Base-by-base conservation (phyloP, 2,797 vertebrate genomes). In the Ceryle rudis region DNA sequence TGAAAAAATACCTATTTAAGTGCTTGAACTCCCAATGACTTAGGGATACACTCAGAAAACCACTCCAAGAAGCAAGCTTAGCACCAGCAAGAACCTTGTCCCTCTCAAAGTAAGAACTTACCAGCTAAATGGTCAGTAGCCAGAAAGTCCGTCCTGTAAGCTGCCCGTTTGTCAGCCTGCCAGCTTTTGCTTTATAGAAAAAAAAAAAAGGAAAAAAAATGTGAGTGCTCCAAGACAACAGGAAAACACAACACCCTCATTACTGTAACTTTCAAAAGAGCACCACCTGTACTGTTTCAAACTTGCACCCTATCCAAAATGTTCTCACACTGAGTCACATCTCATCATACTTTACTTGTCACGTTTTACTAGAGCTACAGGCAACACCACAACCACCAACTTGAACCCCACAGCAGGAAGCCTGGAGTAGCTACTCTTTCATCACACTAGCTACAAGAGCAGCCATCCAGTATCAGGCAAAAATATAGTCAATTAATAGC, bases 91-190 rank as follows among this genome's bases (percentile, higher is more conserved):
- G 26, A 80, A 71, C 61, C 89, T 52, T 28, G 49, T 35, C 35
- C 62, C 46, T 41, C 13, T 31, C 55, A 71, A 57, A 74, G 26
- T 15, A 81, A 83, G 95, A 95, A 98, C 99, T 99, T 98, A 99
- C 99, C 99, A 99, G 99, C 99, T 99, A 99, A 99, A 99, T 98
- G 99, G 99, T 99, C 99, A 99, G 99, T 99, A 99, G 99, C 99
- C 99, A 99, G 99, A 98, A 99, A 99, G 99, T 99, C 99, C 99
- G 99, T 99, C 99, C 99, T 98, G 99, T 99, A 99, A 98, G 98
- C 98, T 98, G 98, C 97, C 98, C 97, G 98, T 98, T 97, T 98
- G 98, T 99, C 99, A 99, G 99, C 99, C 99, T 99, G 99, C 99
- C 99, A 99, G 99, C 99, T 99, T 99, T 99, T 98, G 98, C 98